These are phyloP conservation scores for Pachycephus smyrnensis DNA, from an alignment of 2,888 invertebrate species.

Conservation along the genomic window DNA sequence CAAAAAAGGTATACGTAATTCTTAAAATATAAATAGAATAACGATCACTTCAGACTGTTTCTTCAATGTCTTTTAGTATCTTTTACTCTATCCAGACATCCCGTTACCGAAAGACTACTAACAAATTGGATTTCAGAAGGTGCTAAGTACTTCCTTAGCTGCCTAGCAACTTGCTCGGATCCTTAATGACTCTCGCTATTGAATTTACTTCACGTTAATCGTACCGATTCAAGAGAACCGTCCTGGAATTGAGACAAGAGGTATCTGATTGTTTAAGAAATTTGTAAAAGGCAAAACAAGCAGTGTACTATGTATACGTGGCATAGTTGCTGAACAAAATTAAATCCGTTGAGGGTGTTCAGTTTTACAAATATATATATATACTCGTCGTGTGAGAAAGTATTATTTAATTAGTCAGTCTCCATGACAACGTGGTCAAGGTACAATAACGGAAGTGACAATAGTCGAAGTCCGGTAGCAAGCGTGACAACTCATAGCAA, in stretches of 20 bases:
- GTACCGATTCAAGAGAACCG: neutral
- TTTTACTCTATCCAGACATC: neutral
- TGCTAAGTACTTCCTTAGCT: neutral
- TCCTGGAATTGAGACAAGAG: neutral
- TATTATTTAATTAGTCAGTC: conserved; percentile 56
- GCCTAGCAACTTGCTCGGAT: neutral
- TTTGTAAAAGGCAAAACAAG: neutral
- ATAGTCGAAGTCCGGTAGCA: conserved; percentile 11
- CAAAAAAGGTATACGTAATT: neutral
- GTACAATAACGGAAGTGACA: conserved; percentile 18
- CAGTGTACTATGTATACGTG: neutral
- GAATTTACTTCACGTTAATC: neutral
- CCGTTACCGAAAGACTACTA: neutral
- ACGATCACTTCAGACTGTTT: too few relatives aligned
- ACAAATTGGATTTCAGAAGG: neutral
- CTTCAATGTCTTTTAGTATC: neutral
- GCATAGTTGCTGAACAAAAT: neutral
- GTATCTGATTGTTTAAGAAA: neutral
- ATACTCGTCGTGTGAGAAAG: neutral
- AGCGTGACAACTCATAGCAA: neutral
- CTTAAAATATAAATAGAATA: neutral
- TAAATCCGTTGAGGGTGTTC: neutral
- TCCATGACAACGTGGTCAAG: conserved; percentile 43
- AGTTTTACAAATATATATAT: neutral
- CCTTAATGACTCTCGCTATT: neutral